Evolutionary conservation across 92 coral and sea anemone species (phyloP).

Genomic region (Phenganax subtilis): DNA sequence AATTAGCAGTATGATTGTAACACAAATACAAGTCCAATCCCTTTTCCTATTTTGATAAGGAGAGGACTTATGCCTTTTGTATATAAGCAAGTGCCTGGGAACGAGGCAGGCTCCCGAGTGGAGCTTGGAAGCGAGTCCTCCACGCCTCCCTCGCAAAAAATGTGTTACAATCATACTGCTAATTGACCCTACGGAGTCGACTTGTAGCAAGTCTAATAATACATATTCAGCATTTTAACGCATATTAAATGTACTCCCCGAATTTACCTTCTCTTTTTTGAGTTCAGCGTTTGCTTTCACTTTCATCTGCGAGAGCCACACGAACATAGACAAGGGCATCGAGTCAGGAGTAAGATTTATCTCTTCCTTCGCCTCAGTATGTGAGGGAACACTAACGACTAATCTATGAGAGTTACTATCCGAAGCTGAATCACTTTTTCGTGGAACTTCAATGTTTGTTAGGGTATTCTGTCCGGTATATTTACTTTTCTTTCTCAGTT

Average conservation of each 20-base stretch:
- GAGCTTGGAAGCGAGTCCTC: too few species aligned
- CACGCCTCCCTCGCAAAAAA: too few species aligned
- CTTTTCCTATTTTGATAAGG: too few species aligned
- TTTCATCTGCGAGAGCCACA: slow-evolving; percentile 7
- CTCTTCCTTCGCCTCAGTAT: background rate
- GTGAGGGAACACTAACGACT: background rate
- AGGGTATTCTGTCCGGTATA: background rate
- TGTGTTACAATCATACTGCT: too few species aligned
- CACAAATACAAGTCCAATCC: too few species aligned
- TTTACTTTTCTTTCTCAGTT: background rate
- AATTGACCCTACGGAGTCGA: too few species aligned
- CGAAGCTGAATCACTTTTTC: background rate
- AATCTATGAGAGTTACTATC: background rate
- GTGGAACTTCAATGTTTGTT: background rate
- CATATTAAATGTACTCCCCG: slow-evolving; percentile 20
- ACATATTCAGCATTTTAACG: too few species aligned
- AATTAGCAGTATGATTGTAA: too few species aligned
- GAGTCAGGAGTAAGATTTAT: background rate
- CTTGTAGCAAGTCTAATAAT: too few species aligned
- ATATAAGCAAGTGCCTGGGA: too few species aligned
- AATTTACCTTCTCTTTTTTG: background rate
- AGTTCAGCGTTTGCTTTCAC: slow-evolving; percentile 14
- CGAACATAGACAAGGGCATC: slow-evolving; percentile 16
- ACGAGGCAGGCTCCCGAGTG: too few species aligned
- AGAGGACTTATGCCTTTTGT: too few species aligned